Base-by-base conservation (phyloP, 2,888 invertebrate genomes). In the Rugalucina vietnamica region DNA sequence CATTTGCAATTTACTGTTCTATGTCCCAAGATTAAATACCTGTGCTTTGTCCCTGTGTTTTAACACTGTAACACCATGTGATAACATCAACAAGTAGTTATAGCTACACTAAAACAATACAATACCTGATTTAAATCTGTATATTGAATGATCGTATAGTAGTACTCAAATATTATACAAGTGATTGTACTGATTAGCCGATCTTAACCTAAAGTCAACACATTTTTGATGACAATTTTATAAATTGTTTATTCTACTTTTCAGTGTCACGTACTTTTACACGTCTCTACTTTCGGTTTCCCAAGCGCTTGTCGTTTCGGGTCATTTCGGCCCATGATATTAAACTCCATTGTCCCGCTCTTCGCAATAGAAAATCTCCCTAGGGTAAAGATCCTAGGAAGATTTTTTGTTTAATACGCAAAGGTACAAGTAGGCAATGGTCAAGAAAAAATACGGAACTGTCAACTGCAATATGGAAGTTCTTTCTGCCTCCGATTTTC, bases 201-300 rank as follows among this genome's bases (percentile, higher is more conserved):
- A 4, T 60, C 18, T 18, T 43, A 12, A 18, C 18, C 43, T 43
- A 43, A 43, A 43, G 18, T 43, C 18, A 18, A 12, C 43, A 43
- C 8, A 43, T 43, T 43, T 43, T 8, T 43, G 43, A 12, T 8
- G 43, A 12, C 43, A 43, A 43, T 18, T 8, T 18, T 43, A 12
- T 43, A 8, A 43, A 8, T 43, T 43, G 8, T 43, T 65, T 32
- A 29, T 24, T 65, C 34, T 32, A 65, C 65, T 34, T 34, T 32
- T 65, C 65, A 34, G 34, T 18, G n/a, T n/a, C n/a, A n/a, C n/a
- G n/a, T n/a, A n/a, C n/a, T n/a, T n/a, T n/a, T n/a, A n/a, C n/a
- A n/a, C n/a, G n/a, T 65, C 34, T 43, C 34, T 34, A 65, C 65
- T 65, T 65, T 65, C 65, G 65, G 27, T 65, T 65, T 65, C 34